Evolutionary conservation across 2,113 vertebrate species (phyloP).

Genomic region (Phylloscopus trochiloides): DNA sequence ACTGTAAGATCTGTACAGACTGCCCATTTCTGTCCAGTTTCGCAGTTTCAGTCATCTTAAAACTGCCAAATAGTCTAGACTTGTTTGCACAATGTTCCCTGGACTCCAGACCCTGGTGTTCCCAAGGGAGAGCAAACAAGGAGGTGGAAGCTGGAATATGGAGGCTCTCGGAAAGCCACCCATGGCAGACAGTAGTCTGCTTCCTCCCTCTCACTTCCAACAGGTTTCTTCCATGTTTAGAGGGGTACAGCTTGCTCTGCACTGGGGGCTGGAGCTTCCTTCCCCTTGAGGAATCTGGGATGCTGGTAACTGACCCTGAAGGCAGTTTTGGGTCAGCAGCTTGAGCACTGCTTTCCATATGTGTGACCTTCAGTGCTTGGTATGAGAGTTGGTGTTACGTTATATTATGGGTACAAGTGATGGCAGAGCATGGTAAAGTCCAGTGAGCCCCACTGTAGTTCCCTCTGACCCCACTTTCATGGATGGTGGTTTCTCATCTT

Average conservation of each 20-base stretch:
- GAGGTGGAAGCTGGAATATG: neutral
- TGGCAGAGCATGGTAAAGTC: neutral
- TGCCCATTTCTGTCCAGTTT: neutral
- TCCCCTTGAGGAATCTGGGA: neutral
- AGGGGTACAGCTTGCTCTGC: neutral
- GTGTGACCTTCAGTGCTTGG: neutral
- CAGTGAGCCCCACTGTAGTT: neutral
- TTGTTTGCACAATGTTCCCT: neutral
- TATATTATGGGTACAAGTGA: accelerated
- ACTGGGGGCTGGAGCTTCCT: neutral
- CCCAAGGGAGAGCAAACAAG: neutral
- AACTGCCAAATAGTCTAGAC: neutral
- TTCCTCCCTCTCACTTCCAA: neutral
- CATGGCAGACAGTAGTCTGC: accelerated
- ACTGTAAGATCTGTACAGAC: neutral
- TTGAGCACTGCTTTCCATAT: accelerated
- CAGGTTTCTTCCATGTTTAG: neutral
- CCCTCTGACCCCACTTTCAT: neutral
- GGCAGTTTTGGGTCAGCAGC: neutral
- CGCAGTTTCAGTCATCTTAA: neutral
- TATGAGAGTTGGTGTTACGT: neutral
- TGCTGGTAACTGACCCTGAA: neutral
- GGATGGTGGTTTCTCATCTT: neutral
- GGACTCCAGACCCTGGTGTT: neutral
- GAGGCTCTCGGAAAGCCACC: neutral